Evolutionary conservation across 2,888 invertebrate genomes (phyloP), one percentile per base, ranked within the genome.

Genomic region (Vanessa cardui): DNA sequence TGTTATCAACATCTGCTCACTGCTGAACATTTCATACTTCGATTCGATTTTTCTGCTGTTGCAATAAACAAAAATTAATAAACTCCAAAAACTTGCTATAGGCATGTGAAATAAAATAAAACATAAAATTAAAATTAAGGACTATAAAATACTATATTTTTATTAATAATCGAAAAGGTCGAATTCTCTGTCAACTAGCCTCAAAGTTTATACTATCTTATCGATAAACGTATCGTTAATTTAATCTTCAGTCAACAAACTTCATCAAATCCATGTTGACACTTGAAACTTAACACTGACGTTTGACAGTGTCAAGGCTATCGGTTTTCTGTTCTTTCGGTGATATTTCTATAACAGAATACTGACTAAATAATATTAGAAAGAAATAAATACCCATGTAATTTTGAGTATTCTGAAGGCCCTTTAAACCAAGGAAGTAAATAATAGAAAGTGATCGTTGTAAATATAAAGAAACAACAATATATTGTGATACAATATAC

Each of bases 401-500:
- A 16, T 26, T 39, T 39, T 16, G 6, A 56, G 9, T 33, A 56
- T 56, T 18, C 16, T 18, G 39, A 56, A 9, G 18, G 7, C 12
- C 16, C 20, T 20, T 18, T 9, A n/a, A 39, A 56, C 9, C 56
- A 7, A 31, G n/a, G 31, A 31, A 18, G 5, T 12, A 56, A 39
- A 39, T 39, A 39, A n/a, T 39, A 33, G 39, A 5, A 33, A 18
- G 54, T 61, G 61, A 26, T 33, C 39, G 39, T 47, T 46, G 12
- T 54, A 54, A 54, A 56, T 39, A 47, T 47, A 9, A 60, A n/a
- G 12, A 33, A 54, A 59, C 61, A 31, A 64, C 12, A 54, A 20
- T 47, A 58, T 54, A 56, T 46, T 67, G n/a, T 67, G 69, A 68
- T 64, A 63, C 60, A 64, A 61, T 50, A 58, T 49, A 47, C 56